Evolutionary conservation across 2,113 vertebrate species (phyloP), one percentile per base, ranked within the genome.

Genomic region (Pollimyrus isidori): DNA sequence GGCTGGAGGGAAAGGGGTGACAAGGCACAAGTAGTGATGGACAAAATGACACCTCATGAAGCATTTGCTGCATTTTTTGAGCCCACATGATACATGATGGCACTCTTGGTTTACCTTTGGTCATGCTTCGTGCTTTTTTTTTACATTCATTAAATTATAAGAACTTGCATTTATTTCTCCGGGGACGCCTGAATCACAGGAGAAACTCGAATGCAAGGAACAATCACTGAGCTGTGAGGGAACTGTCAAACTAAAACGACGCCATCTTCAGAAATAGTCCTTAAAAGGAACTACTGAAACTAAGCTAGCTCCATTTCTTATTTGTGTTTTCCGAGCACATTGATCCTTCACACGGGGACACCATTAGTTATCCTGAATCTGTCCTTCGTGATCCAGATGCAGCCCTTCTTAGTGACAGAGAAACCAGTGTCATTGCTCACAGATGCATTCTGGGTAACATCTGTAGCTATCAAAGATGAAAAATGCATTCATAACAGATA

Each of bases 281-380:
- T 62, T 9, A n/a, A 62, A 62, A n/a, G 56, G 56, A 62, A 62
- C 56, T n/a, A 56, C 7, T n/a, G 56, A 62, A 62, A 56, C 21
- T 21, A 0, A 56, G 53, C 53, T n/a, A 62, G 56, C n/a, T 62
- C 56, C 17, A 87, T 50, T 88, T 17, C 62, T 19, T 26, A n/a
- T 62, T n/a, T 62, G 21, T 23, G 56, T 62, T 62, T 62, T 62
- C 23, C 2, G 0, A 7, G 56, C 23, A 58, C 6, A n/a, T n/a
- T n/a, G 56, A 62, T 62, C 26, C 80, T 17, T 39, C 58, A 42
- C 45, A 48, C 65, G 62, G 89, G 26, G 56, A 56, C 35, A 99
- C 98, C 98, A 97, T 98, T 99, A 5, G 97, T 97, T 90, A 98
- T 99, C 95, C 98, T 98, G 94, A 99, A 99, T 94, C 98, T 97